A percentile compares a stretch with the other conserved stretches of the same genome.
Conservation (phyloP, 2,113 vertebrate genomes). For the Pituophis catenifer region DNA sequence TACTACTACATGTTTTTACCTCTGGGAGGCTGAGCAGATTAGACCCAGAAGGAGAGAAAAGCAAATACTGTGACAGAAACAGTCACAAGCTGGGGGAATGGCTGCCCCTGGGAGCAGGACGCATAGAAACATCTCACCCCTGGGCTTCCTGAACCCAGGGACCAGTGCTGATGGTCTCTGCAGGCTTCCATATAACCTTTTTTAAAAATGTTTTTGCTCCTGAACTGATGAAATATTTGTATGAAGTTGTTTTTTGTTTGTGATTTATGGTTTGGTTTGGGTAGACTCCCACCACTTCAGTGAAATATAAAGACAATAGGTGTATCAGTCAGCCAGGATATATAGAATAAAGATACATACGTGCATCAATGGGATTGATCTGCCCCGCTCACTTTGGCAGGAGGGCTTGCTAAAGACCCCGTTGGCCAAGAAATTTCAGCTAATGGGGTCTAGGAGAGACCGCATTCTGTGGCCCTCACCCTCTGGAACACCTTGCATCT, state of each 20-base stretch:
- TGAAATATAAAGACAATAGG: not conserved
- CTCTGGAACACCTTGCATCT: no score
- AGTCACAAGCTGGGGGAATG: not conserved
- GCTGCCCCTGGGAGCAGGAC: not conserved
- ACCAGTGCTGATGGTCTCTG: not conserved
- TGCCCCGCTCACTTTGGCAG: no score
- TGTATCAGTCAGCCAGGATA: not conserved
- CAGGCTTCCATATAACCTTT: not conserved
- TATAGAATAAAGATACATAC: not conserved
- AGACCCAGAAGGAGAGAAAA: not conserved
- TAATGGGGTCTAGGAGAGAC: no score
- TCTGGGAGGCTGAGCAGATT: not conserved
- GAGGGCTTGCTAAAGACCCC: no score
- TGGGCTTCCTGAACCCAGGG: not conserved
- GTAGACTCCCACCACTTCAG: not conserved
- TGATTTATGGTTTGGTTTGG: no score
- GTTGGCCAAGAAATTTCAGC: no score
- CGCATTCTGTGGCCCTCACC: no score
- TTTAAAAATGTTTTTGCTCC: not conserved
- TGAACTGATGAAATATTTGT: not conserved
- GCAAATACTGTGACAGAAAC: not conserved
- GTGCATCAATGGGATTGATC: no score
- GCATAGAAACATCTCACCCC: not conserved
- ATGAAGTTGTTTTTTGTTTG: not conserved
- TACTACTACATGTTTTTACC: not conserved